A percentile compares a stretch with the other conserved stretches of the same genome.
Conservation (phyloP, 2,888 invertebrate species). For the Eulithis testata region DNA sequence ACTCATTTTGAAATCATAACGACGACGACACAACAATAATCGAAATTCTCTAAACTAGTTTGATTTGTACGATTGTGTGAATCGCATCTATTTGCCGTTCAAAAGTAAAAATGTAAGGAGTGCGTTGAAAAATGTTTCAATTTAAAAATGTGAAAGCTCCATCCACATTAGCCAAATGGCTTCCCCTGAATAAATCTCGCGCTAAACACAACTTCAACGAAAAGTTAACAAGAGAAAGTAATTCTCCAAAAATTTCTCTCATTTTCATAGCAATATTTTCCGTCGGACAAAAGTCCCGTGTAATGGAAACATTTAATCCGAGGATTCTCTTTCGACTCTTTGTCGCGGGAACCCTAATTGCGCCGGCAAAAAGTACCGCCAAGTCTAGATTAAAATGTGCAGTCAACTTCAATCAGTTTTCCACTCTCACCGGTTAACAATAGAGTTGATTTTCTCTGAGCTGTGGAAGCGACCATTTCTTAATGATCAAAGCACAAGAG, state of each 20-base stretch:
- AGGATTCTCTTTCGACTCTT: slow-evolving; percentile 64
- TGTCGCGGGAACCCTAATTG: slow-evolving; percentile 69
- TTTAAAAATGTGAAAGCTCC: background rate
- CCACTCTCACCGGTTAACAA: slow-evolving; percentile 14
- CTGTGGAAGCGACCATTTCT: slow-evolving; percentile 45
- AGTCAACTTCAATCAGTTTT: slow-evolving; percentile 37
- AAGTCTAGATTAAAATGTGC: slow-evolving; percentile 72
- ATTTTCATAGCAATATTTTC: slow-evolving; percentile 46
- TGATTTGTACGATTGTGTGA: too few species aligned
- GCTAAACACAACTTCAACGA: slow-evolving; percentile 15
- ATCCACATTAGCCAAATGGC: slow-evolving; percentile 8
- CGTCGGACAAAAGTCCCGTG: slow-evolving; percentile 53
- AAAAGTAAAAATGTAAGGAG: background rate
- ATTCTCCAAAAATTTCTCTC: slow-evolving; percentile 34
- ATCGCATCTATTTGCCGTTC: too few species aligned
- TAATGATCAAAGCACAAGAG: slow-evolving; percentile 56
- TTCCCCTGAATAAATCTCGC: slow-evolving; percentile 24
- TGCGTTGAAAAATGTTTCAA: background rate
- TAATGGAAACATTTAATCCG: slow-evolving; percentile 76
- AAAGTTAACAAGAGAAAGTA: slow-evolving; percentile 34
- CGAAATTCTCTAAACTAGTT: too few species aligned
- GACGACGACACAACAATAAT: too few species aligned
- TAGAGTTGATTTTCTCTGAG: slow-evolving; percentile 23
- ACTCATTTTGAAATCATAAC: too few species aligned
- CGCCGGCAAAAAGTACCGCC: slow-evolving; percentile 66